Evolutionary conservation across 2,113 vertebrate genomes (phyloP), one percentile per base, ranked within the genome.

Genomic region (Carettochelys insculpta): DNA sequence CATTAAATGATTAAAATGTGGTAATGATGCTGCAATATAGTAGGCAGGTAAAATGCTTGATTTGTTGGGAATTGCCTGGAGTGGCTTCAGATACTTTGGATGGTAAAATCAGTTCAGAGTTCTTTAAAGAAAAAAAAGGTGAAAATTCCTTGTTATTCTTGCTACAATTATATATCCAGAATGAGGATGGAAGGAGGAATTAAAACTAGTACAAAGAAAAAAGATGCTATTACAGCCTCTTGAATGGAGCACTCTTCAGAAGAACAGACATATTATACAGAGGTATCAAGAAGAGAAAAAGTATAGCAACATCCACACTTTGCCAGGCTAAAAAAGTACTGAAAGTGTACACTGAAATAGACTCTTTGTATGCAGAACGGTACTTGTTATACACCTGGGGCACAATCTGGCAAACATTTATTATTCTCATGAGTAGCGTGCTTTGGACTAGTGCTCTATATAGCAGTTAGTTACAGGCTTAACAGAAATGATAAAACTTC

Each of bases 21-120:
- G 53, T 85, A 25, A 83, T 75, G 43, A 77, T 0, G 1, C 2
- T 77, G 50, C 88, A 58, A 80, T 54, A 58, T 68, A 82, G 45
- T 7, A 90, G 88, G 38, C n/a, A 86, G 45, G 68, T 90, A 41
- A 81, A 65, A 29, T 79, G 78, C 53, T 92, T 16, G 22, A 3
- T 13, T 93, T 94, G 91, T 79, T 89, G 90, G 85, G 93, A 82
- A 93, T 94, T 84, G 14, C n/a, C 25, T 77, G 54, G 75, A 92
- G 81, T 22, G 85, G 71, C 7, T 1, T 82, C 50, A 56, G 12
- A 80, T 88, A 58, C 79, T 92, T 79, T 41, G 43, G 71, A 75
- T 75, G 41, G 71, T 45, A 80, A 51, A 83, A 38, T 77, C 10
- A 24, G 34, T 87, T 58, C 61, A 5, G 48, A 31, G 80, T 89